phyloP scores from a whole-genome alignment of 2,113 vertebrate genomes.

The Epinephelus moara region DNA sequence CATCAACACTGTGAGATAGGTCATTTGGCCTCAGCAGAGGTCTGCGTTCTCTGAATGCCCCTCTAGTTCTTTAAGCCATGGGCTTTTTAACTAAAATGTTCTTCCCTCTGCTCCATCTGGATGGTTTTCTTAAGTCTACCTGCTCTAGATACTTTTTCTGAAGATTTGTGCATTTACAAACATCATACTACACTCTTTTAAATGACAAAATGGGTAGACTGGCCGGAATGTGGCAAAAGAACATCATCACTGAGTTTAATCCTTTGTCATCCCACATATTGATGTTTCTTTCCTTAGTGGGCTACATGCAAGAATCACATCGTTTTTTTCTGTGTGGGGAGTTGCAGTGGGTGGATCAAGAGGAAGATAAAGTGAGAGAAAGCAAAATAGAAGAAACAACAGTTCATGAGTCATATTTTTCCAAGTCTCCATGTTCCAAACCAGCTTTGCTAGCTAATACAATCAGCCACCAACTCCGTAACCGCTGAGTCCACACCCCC shows the following conservation, averaged over 20 bases:
- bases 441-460: slow-evolving; percentile 61
- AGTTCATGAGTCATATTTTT: slow-evolving; percentile 64
- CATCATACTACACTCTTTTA: background rate
- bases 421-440: slow-evolving; percentile 50
- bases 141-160: background rate
- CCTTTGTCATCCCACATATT: slow-evolving; percentile 17
- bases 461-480: slow-evolving; percentile 63
- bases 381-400: slow-evolving; percentile 42
- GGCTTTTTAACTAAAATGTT: background rate
- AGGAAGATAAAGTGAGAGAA: slow-evolving; percentile 47
- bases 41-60: too few relatives aligned
- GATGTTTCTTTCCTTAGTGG: slow-evolving; percentile 13
- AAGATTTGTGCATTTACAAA: background rate
- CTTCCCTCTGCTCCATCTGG: background rate
- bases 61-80: background rate
- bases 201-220: background rate
- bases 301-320: slow-evolving; percentile 39
- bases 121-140: background rate
- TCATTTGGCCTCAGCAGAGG: too few relatives aligned
- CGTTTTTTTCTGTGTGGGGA: slow-evolving; percentile 22
- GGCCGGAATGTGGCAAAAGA: background rate
- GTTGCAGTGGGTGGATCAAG: slow-evolving; percentile 57
- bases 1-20: too few relatives aligned
- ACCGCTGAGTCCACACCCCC: slow-evolving; percentile 67
- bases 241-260: slow-evolving; percentile 1